A percentile compares a stretch with the other conserved stretches of the same genome.
phyloP scores from a whole-genome alignment of 2,113 vertebrate genomes.

The Epinephelus cyanopodus region DNA sequence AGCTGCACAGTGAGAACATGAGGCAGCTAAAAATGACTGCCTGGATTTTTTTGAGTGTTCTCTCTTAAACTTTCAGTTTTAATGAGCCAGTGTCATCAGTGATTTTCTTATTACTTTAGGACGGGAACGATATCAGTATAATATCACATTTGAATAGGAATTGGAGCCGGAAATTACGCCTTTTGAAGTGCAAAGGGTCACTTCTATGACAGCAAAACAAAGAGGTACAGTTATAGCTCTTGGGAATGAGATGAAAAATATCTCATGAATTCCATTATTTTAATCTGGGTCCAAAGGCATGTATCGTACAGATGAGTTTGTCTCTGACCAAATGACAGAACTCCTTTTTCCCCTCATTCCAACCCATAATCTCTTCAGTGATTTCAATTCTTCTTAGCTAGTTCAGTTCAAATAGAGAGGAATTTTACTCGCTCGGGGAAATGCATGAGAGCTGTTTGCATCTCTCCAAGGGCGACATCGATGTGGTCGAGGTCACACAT shows the following conservation, averaged over 20 bases:
- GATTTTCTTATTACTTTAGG: constrained; percentile 1
- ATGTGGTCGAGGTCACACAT: constrained; percentile 64
- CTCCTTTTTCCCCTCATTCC: constrained; percentile 12
- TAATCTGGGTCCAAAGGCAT: constrained; percentile 48
- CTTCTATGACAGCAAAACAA: constrained; percentile 5
- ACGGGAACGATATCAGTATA: not conserved
- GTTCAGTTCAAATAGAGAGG: constrained; percentile 23
- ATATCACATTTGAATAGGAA: constrained; percentile 6
- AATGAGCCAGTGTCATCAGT: constrained; percentile 12
- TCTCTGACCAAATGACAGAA: constrained; percentile 30
- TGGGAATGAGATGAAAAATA: constrained; percentile 36
- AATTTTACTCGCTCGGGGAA: constrained; percentile 30
- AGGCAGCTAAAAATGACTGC: constrained; percentile 10
- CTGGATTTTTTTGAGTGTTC: constrained; percentile 14
- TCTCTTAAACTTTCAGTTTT: constrained; percentile 27
- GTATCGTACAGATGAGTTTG: constrained; percentile 36
- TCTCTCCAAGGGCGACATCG: constrained; percentile 67
- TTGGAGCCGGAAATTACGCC: not conserved
- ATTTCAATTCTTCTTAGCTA: constrained; percentile 29
- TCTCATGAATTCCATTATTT: constrained; percentile 67
- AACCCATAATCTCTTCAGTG: constrained; percentile 33
- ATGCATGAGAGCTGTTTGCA: constrained; percentile 26
- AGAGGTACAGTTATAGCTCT: constrained; percentile 5
- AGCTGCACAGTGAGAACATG: constrained; percentile 33
- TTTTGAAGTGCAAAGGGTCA: constrained; percentile 35